These are phyloP conservation scores for Macropis europaea DNA, from an alignment of 2,888 invertebrate genomes.

Conservation along the genomic window DNA sequence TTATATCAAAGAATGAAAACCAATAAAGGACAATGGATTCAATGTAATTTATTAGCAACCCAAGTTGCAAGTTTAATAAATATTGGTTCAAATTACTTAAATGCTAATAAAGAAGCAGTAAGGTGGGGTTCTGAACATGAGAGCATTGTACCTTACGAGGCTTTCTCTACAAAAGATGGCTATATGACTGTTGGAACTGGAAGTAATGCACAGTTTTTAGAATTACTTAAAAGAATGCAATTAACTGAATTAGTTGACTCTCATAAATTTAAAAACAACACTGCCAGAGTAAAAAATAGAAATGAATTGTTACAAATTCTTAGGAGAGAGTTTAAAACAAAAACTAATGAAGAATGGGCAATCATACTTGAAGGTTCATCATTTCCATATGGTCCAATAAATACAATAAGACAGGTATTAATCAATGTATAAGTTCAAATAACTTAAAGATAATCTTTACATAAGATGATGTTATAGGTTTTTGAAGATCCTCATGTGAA, in stretches of 20 bases:
- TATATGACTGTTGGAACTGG: slow-evolving; percentile 94
- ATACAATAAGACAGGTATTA: slow-evolving; percentile 87
- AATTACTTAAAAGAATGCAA: slow-evolving; percentile 85
- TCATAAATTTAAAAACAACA: slow-evolving; percentile 87
- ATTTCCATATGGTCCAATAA: slow-evolving; percentile 95
- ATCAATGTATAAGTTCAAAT: background rate
- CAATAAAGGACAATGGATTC: slow-evolving; percentile 94
- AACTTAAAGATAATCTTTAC: slow-evolving; percentile 15
- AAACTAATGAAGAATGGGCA: slow-evolving; percentile 89
- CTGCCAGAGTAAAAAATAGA: slow-evolving; percentile 88
- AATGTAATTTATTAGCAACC: slow-evolving; percentile 95
- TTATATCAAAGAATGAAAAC: slow-evolving; percentile 88
- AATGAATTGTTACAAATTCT: slow-evolving; percentile 85
- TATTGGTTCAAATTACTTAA: slow-evolving; percentile 93
- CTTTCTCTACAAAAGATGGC: slow-evolving; percentile 91
- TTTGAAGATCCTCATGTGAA: slow-evolving; percentile 94
- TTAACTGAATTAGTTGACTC: slow-evolving; percentile 84
- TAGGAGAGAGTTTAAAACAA: slow-evolving; percentile 82
- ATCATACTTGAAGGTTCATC: slow-evolving; percentile 85
- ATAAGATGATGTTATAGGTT: slow-evolving; percentile 80
- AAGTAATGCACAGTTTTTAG: slow-evolving; percentile 89
- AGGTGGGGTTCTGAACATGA: slow-evolving; percentile 97
- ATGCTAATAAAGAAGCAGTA: slow-evolving; percentile 88
- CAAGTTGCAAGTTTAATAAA: slow-evolving; percentile 95
- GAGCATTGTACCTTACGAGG: slow-evolving; percentile 96